Evolutionary conservation across 2,888 invertebrate species (phyloP), one percentile per base, ranked within the genome.

Genomic region (Nycteola revayana): DNA sequence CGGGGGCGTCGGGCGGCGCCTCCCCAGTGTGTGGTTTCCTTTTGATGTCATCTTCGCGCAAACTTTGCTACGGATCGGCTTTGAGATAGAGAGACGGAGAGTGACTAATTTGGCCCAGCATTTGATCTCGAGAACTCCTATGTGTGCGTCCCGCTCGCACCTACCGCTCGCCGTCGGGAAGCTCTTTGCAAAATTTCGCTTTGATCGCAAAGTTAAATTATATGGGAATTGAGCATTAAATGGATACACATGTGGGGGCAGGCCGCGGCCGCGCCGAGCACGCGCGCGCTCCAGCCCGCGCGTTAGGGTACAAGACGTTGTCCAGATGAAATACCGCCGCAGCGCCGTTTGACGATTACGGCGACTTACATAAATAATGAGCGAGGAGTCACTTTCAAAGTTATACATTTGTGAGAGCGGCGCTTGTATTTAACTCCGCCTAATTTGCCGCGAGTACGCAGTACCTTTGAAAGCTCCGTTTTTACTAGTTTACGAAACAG

Each of bases 11-110:
- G 62, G 65, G 61, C 60, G 72, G 62, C 74, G 69, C 85, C 86
- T 74, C 85, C 88, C 86, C 83, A 83, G 82, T 87, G 84, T 87
- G 87, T 87, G 87, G 88, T 87, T 88, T 87, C 87, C 88, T 87
- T 88, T 88, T 88, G 88, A 88, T 87, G 88, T 88, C 87, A 88
- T 88, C 88, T 88, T 88, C 87, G 88, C 86, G 87, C 87, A 88
- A 88, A 88, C 88, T 88, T 88, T 88, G 87, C 88, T 87, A 82
- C 88, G 86, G 87, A 88, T 88, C 88, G 88, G 88, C 88, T 88
- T 88, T 88, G 88, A 88, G 88, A 88, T 88, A 88, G 87, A 88
- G 88, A 88, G 85, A 85, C 87, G 85, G 87, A 86, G 88, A 88
- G 88, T 87, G 87, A 88, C 88, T 87, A 88, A 88, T 88, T 88